A percentile compares a stretch with the other conserved stretches of the same genome.
Conservation (phyloP, 2,888 invertebrate genomes). For the Alcis repandata region DNA sequence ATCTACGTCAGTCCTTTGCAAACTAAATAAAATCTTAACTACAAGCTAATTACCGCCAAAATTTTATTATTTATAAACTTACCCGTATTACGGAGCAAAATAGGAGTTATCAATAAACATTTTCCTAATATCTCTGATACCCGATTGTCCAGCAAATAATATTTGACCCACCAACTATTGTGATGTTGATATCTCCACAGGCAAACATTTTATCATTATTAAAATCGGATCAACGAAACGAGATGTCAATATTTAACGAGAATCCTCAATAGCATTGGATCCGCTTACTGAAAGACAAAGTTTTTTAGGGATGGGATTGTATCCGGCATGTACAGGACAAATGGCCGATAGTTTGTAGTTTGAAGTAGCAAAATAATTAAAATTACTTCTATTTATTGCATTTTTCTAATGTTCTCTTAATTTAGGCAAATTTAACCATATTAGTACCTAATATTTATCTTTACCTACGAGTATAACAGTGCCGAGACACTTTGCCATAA, state of each 20-base stretch:
- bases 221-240: conserved; percentile 49
- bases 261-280: conserved; percentile 47
- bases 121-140: conserved; percentile 7
- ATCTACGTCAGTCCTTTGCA: too few relatives aligned
- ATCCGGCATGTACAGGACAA: not conserved
- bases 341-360: not conserved
- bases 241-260: conserved; percentile 52
- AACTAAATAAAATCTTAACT: too few relatives aligned
- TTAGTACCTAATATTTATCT: too few relatives aligned
- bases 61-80: too few relatives aligned
- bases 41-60: too few relatives aligned
- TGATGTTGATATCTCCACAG: conserved; percentile 11
- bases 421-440: too few relatives aligned
- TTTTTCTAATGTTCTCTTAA: too few relatives aligned
- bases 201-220: conserved; percentile 47
- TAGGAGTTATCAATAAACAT: conserved; percentile 14
- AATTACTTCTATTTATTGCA: too few relatives aligned
- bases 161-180: conserved; percentile 23
- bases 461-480: too few relatives aligned
- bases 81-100: not conserved
- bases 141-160: conserved; percentile 11
- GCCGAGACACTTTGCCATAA: too few relatives aligned
- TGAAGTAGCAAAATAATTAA: too few relatives aligned
- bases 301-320: conserved; percentile 14
- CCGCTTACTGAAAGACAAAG: conserved; percentile 51